Evolutionary conservation across 2,888 invertebrate genomes (phyloP).

Genomic region (Andrena trimmerana): DNA sequence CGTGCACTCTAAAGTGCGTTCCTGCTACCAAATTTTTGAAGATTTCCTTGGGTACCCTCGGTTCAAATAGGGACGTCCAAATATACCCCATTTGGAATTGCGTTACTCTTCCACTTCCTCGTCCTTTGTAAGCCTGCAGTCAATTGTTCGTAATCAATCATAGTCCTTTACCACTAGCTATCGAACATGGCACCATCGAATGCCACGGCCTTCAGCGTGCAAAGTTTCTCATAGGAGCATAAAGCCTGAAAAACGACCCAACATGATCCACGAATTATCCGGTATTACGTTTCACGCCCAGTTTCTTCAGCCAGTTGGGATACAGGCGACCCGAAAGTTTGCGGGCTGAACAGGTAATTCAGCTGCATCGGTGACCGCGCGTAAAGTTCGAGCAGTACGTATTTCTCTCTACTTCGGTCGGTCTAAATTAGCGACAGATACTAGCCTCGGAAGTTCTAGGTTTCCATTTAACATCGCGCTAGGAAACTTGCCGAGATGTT

Average conservation of each 20-base stretch:
- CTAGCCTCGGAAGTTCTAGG: constrained; percentile 26
- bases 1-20: constrained; percentile 19
- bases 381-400: constrained; percentile 22
- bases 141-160: not conserved
- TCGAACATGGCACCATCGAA: not conserved
- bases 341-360: constrained; percentile 15
- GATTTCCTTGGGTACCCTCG: not conserved
- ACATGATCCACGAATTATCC: constrained; percentile 20
- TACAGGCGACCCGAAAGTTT: constrained; percentile 12
- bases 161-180: not conserved
- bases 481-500: constrained; percentile 27
- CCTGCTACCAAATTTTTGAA: not conserved
- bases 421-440: constrained; percentile 38
- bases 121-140: not conserved
- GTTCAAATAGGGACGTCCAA: not conserved
- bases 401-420: constrained; percentile 28
- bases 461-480: constrained; percentile 30
- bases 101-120: not conserved
- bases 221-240: constrained; percentile 2
- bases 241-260: not conserved
- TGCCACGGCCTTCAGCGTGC: not conserved
- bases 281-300: constrained; percentile 15
- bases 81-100: not conserved
- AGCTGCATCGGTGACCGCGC: constrained; percentile 27
- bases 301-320: constrained; percentile 15